Evolutionary conservation across 2,113 vertebrate genomes (phyloP).

Genomic region (Aramus guarauna): DNA sequence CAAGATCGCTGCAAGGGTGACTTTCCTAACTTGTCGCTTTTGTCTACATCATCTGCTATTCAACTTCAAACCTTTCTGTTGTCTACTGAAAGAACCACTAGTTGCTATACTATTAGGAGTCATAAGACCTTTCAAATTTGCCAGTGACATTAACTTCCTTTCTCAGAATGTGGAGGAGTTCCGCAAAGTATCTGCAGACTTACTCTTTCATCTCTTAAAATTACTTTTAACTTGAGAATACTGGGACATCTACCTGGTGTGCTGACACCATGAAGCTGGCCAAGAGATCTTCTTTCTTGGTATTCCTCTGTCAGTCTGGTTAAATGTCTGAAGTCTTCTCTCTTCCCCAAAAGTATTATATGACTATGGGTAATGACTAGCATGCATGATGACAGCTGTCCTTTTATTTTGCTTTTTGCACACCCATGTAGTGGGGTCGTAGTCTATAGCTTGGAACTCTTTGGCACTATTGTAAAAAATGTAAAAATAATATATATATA

Average conservation of each 20-base stretch:
- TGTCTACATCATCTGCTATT: neutral
- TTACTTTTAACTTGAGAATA: neutral
- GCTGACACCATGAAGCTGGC: no score
- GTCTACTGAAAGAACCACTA: neutral
- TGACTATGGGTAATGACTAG: neutral
- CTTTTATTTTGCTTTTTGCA: neutral
- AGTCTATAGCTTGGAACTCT: neutral
- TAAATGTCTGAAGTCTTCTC: neutral
- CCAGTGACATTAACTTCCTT: neutral
- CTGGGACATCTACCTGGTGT: neutral
- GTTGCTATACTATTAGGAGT: fast-evolving
- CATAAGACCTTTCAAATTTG: neutral
- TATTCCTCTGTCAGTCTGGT: neutral
- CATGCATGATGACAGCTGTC: fast-evolving
- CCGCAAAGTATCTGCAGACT: neutral
- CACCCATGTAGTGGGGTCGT: neutral
- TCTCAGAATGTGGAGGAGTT: neutral
- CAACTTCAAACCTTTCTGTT: neutral
- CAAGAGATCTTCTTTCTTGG: neutral
- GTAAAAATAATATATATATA: neutral
- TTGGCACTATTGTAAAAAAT: neutral
- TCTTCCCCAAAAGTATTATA: neutral
- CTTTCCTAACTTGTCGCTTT: neutral
- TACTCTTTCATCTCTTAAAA: neutral
- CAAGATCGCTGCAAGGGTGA: neutral